Conservation (phyloP, 2,113 vertebrate species). For the Cairina moschata region DNA sequence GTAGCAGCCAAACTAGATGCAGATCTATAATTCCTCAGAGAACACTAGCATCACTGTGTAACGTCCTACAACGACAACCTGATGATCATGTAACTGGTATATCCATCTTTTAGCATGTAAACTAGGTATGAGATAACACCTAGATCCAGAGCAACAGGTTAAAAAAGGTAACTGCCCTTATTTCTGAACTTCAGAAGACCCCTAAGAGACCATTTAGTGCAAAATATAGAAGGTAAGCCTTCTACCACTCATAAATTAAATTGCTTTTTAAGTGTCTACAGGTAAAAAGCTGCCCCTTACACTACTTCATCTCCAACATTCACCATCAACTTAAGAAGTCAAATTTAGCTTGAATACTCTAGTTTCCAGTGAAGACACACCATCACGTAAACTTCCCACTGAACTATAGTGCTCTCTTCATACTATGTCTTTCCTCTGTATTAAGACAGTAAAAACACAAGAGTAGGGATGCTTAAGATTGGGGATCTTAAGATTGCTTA, state of each 20-base stretch:
- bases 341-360: neutral
- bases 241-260: neutral
- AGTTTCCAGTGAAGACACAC: neutral
- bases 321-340: neutral
- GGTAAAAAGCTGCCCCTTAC: fast-evolving
- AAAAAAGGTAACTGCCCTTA: neutral
- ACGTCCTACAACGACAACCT: fast-evolving
- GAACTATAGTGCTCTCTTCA: neutral
- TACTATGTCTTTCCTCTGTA: neutral
- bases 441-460: neutral
- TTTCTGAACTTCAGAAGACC: neutral
- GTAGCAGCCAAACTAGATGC: neutral
- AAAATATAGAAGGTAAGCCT: neutral
- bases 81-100: fast-evolving
- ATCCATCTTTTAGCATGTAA: neutral
- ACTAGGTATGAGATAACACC: neutral
- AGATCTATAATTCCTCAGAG: neutral
- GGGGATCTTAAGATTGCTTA: too few species aligned
- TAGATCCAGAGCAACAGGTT: neutral
- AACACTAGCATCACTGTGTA: neutral
- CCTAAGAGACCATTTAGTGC: neutral
- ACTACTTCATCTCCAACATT: neutral
- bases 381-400: neutral
- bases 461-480: neutral
- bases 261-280: neutral